Base-by-base conservation (phyloP, 1,140 invertebrate genomes). In the Achatina immaculata region DNA sequence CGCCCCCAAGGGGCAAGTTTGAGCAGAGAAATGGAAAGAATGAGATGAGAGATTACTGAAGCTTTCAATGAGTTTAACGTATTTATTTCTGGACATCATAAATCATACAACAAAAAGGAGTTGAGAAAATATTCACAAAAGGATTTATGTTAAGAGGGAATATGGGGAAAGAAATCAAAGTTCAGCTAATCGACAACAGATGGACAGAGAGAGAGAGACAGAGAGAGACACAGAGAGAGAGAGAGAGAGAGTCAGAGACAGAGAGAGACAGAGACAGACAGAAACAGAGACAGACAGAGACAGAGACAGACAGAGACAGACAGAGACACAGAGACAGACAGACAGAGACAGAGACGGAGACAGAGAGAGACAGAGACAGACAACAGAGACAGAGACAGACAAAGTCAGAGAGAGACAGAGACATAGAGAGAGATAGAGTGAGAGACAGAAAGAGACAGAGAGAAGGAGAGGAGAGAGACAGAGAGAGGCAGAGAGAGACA, bases 351-450 rank as follows among this genome's bases (percentile, higher is more conserved):
- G 7, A 48, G 45, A 48, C 45, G 19, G 45, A 48, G 7, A 48
- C 7, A 48, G 7, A 48, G 45, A 48, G 7, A 48, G 45, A 48
- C 45, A 48, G 45, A 48, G 7, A 48, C 7, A 48, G 7, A 48
- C 7, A 48, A 7, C 7, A 48, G 45, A 48, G 7, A 48, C 7
- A 48, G 7, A 48, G 45, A 48, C 19, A 48, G 45, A 48, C 19
- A 48, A 19, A 48, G 7, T 11, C 7, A 48, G 7, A 48, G 45
- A 75, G n/a, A 55, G 48, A 75, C 24, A 75, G 48, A 55, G n/a
- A 75, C 36, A 75, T 31, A 55, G 48, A 75, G 38, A 2, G 48
- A 55, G 36, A 75, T 36, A 75, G 48, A 55, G 1, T n/a, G 43
- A 75, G 2, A 55, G 36, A 48, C 0, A 75, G 48, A 55, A 48